phyloP scores from a whole-genome alignment of 2,888 invertebrate genomes.

The Spisula subtruncata region DNA sequence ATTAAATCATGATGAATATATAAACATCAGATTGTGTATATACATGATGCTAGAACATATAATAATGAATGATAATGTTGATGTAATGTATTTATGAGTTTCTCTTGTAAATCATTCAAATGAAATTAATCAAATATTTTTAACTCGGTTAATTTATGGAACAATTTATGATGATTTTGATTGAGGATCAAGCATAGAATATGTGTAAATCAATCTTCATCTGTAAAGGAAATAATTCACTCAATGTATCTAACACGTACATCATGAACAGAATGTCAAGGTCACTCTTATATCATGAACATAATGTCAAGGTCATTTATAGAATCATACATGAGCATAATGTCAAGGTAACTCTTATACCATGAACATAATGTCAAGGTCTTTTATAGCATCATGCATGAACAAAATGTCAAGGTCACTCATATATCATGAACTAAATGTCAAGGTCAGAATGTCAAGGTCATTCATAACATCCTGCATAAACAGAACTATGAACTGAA shows the following conservation, averaged over 20 bases:
- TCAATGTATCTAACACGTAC: not conserved
- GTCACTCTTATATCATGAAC: too few relatives aligned
- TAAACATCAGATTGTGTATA: not conserved
- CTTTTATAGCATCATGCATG: too few relatives aligned
- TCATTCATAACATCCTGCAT: too few relatives aligned
- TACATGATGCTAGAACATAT: not conserved
- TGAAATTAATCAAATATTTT: not conserved
- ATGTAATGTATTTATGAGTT: not conserved
- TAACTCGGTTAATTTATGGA: constrained; percentile 3
- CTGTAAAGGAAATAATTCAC: not conserved
- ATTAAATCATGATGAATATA: not conserved
- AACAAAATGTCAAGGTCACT: not conserved
- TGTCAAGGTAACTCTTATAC: too few relatives aligned
- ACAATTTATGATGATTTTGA: not conserved
- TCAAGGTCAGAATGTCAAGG: too few relatives aligned
- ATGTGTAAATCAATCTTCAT: not conserved
- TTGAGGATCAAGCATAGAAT: not conserved
- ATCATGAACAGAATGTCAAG: not conserved
- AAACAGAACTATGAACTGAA: too few relatives aligned
- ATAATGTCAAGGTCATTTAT: too few relatives aligned
- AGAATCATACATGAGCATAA: too few relatives aligned
- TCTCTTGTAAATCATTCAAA: not conserved
- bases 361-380: too few relatives aligned
- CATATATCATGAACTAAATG: too few relatives aligned
- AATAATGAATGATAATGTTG: not conserved